A percentile compares a stretch with the other conserved stretches of the same genome.
These are phyloP conservation scores for Plebejus melissa DNA, from an alignment of 2,888 invertebrate genomes.

Conservation along the genomic window DNA sequence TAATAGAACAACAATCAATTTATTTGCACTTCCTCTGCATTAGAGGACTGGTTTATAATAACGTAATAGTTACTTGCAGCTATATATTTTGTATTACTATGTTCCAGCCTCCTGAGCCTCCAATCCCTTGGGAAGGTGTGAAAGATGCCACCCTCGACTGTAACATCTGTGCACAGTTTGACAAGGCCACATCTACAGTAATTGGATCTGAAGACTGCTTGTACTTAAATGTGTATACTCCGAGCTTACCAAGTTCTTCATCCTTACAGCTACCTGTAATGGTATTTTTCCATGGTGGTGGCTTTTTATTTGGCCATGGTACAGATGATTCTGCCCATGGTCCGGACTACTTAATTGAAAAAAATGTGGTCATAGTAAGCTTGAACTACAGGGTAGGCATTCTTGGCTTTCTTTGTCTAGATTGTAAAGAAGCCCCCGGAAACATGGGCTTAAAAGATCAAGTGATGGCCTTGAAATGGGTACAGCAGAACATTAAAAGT, in stretches of 20 bases:
- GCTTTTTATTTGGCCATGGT: constrained; percentile 65
- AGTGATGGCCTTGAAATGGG: constrained; percentile 74
- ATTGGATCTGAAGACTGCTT: constrained; percentile 82
- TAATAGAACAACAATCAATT: no score
- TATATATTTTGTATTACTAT: neutral
- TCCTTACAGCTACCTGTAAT: constrained; percentile 56
- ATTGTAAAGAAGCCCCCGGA: constrained; percentile 64
- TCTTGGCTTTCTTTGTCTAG: constrained; percentile 63
- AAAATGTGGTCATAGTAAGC: constrained; percentile 62
- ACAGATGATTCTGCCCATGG: constrained; percentile 61
- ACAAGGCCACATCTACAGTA: constrained; percentile 68
- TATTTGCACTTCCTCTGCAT: no score
- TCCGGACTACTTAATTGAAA: constrained; percentile 65
- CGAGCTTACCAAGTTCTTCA: constrained; percentile 53
- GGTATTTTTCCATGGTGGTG: constrained; percentile 72
- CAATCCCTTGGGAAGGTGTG: constrained; percentile 77
- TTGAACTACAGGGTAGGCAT: constrained; percentile 69
- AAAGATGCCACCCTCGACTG: constrained; percentile 82
- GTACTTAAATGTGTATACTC: constrained; percentile 84
- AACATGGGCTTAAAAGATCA: constrained; percentile 76
- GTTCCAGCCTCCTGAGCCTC: constrained; percentile 58
- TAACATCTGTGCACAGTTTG: constrained; percentile 81
- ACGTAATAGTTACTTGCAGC: neutral
- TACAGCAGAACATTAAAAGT: constrained; percentile 64
- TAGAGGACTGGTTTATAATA: neutral